These are phyloP conservation scores for Thecophora atra DNA, from an alignment of 2,888 invertebrate species.

Conservation along the genomic window DNA sequence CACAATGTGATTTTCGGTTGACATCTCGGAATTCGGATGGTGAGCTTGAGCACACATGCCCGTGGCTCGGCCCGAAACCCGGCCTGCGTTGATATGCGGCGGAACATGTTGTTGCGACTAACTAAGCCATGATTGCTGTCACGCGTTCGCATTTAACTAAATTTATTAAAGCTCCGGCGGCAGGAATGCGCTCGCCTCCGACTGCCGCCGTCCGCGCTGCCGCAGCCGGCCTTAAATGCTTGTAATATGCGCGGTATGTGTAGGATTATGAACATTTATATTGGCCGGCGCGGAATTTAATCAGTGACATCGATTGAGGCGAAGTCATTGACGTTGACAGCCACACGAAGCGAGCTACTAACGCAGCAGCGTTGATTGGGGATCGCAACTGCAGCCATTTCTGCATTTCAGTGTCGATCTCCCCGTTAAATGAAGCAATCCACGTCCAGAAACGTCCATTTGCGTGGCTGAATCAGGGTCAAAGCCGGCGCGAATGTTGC, in stretches of 20 bases:
- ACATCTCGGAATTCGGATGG: slow-evolving; percentile 34
- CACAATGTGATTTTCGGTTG: slow-evolving; percentile 35
- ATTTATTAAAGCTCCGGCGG: slow-evolving; percentile 52
- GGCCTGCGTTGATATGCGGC: background rate
- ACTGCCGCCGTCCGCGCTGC: background rate
- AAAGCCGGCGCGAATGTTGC: no score
- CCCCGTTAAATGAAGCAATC: no score
- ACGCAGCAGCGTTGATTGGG: no score
- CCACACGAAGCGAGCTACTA: background rate
- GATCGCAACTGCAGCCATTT: no score
- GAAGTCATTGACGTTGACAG: background rate
- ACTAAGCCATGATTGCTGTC: slow-evolving; percentile 41
- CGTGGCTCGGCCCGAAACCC: slow-evolving; percentile 2
- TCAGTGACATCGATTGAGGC: slow-evolving; percentile 11
- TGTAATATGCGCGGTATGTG: slow-evolving; percentile 17
- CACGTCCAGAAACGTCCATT: no score
- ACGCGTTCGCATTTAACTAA: slow-evolving; percentile 63
- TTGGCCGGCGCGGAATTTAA: slow-evolving; percentile 23
- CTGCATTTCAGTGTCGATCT: no score
- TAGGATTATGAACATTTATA: slow-evolving; percentile 18
- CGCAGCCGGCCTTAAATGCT: slow-evolving; percentile 9
- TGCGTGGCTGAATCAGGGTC: no score
- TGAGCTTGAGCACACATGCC: slow-evolving; percentile 25
- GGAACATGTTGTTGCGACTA: slow-evolving; percentile 31
- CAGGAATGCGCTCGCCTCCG: slow-evolving; percentile 12